Percentiles rank a stretch among this genome's conserved stretches.
These are phyloP conservation scores for Drosophila infuscata DNA, from an alignment of 2,888 invertebrate genomes.

Conservation along the genomic window DNA sequence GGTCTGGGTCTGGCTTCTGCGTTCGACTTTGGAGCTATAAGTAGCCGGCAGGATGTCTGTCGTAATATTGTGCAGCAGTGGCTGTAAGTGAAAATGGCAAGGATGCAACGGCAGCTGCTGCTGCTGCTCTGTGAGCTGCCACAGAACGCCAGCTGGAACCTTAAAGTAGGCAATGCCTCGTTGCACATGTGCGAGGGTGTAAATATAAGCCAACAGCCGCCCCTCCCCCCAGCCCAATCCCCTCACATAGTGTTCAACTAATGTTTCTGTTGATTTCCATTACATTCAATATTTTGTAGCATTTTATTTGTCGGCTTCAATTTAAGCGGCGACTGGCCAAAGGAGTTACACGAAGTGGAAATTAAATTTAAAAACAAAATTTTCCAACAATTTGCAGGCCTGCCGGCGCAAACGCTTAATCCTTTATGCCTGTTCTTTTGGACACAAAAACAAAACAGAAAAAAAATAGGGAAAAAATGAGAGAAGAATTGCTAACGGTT, in stretches of 20 bases:
- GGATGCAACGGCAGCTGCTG: slow-evolving; percentile 29
- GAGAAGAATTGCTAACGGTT: slow-evolving; percentile 37
- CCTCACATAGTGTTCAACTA: not conserved
- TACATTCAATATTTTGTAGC: slow-evolving; percentile 62
- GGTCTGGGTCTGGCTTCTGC: slow-evolving; percentile 49
- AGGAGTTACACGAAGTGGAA: slow-evolving; percentile 34
- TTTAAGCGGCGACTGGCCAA: slow-evolving; percentile 26
- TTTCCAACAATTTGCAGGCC: slow-evolving; percentile 72
- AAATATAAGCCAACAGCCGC: not conserved
- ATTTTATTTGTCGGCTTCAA: slow-evolving; percentile 68
- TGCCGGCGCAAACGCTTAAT: slow-evolving; percentile 72
- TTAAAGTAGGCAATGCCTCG: slow-evolving; percentile 53
- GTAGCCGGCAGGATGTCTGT: slow-evolving; percentile 69
- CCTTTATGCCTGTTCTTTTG: slow-evolving; percentile 69
- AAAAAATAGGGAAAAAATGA: slow-evolving; percentile 4
- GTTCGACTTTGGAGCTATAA: slow-evolving; percentile 60
- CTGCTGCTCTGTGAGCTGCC: slow-evolving; percentile 30
- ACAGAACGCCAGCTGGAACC: slow-evolving; percentile 34
- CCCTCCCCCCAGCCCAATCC: not conserved
- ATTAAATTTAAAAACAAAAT: slow-evolving; percentile 69
- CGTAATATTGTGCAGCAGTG: slow-evolving; percentile 54
- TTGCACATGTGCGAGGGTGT: slow-evolving; percentile 53
- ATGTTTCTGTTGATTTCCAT: slow-evolving; percentile 50
- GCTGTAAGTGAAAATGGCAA: slow-evolving; percentile 54
- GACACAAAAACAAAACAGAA: slow-evolving; percentile 8